Conservation (phyloP, 2,797 vertebrate species). For the Chaetophractus vellerosus region DNA sequence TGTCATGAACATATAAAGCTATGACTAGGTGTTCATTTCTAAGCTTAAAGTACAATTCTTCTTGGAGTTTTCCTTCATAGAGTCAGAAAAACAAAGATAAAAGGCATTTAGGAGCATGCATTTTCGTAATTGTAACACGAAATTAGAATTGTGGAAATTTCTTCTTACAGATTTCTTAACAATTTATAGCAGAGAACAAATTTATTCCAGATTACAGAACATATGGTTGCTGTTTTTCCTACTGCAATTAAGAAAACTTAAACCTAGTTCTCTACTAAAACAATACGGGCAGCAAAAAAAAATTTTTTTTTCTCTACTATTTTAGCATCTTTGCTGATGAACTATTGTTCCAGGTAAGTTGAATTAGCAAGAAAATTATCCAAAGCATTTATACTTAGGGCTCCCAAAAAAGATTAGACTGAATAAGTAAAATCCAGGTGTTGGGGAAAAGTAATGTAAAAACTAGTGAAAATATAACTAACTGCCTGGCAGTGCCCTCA, state of each 20-base stretch:
- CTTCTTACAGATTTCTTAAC: neutral
- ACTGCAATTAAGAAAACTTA: neutral
- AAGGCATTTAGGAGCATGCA: neutral
- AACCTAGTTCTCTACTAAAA: neutral
- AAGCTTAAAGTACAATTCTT: constrained; percentile 73
- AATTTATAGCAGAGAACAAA: neutral
- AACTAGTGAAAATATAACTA: neutral
- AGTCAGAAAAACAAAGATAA: neutral
- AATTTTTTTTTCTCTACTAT: neutral
- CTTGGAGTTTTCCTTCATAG: constrained; percentile 50
- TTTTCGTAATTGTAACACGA: neutral
- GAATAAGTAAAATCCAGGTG: neutral
- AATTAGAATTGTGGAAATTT: neutral
- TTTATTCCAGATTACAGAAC: neutral
- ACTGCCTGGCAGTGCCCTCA: neutral
- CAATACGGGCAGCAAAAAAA: neutral
- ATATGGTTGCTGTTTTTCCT: neutral
- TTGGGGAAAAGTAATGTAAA: neutral
- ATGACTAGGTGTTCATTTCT: constrained; percentile 78
- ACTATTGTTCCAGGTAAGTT: neutral
- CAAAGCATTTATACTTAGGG: neutral
- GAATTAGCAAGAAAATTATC: constrained; percentile 38
- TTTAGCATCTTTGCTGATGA: neutral
- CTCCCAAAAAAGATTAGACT: neutral
- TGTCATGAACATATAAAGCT: constrained; percentile 80